These are phyloP conservation scores for Ommatoiulus sabulosus DNA, from an alignment of 2,888 invertebrate species.

Conservation along the genomic window DNA sequence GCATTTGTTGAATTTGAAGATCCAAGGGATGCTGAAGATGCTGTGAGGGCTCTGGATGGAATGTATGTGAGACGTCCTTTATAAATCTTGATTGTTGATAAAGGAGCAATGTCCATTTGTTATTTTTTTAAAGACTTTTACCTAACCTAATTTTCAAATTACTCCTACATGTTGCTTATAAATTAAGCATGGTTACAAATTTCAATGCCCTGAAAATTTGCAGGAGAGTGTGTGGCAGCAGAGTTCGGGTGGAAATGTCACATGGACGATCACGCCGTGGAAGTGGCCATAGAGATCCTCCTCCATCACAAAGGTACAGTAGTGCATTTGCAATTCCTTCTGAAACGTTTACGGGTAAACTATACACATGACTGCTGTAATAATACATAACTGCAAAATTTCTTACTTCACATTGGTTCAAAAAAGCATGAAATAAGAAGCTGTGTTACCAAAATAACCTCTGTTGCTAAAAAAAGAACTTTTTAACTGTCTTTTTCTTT, in stretches of 20 bases:
- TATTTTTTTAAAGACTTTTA: no score
- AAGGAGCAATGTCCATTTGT: no score
- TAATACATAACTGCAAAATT: no score
- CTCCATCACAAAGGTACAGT: conserved; percentile 55
- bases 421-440: no score
- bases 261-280: conserved; percentile 84
- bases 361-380: no score
- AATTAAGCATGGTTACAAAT: background rate
- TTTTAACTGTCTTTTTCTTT: no score
- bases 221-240: conserved; percentile 88
- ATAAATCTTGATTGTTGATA: background rate
- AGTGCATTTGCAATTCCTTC: background rate
- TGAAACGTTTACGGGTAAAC: background rate
- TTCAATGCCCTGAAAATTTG: background rate
- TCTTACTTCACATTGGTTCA: no score
- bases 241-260: conserved; percentile 93
- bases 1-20: conserved; percentile 93
- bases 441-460: no score
- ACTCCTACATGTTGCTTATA: no score
- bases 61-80: conserved; percentile 73
- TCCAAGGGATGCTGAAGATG: conserved; percentile 87
- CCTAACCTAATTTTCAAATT: no score
- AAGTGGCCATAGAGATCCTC: conserved; percentile 69
- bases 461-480: no score
- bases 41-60: conserved; percentile 85